phyloP scores from a whole-genome alignment of 2,113 vertebrate genomes.

The Prunella fulvescens region DNA sequence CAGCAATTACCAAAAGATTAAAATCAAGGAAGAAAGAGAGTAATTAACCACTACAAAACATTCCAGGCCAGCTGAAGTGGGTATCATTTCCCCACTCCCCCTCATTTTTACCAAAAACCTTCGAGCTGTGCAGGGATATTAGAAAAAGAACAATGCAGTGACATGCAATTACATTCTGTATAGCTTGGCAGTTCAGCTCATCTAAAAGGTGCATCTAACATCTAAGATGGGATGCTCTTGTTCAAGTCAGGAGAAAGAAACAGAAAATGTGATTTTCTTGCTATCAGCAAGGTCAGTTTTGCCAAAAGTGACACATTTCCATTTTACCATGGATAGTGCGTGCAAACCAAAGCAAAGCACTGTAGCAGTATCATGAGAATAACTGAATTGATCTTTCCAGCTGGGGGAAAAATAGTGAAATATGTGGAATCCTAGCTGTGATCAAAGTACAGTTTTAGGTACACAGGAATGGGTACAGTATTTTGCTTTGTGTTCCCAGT shows the following conservation, averaged over 20 bases:
- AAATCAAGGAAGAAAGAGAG: neutral
- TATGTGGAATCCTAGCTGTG: neutral
- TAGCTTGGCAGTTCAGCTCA: neutral
- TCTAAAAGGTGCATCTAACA: neutral
- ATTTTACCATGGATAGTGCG: rapidly evolving
- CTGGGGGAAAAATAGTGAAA: neutral
- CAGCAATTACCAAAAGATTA: neutral
- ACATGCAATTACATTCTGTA: neutral
- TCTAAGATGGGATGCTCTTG: neutral
- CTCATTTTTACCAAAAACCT: neutral
- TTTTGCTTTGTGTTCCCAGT: neutral
- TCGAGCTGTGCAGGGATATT: neutral
- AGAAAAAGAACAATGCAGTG: neutral
- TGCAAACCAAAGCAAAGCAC: neutral
- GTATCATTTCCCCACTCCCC: neutral
- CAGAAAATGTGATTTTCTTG: neutral
- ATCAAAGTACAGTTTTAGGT: neutral
- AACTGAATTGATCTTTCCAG: neutral
- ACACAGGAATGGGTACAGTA: neutral
- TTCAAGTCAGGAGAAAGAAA: neutral
- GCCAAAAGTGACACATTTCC: neutral
- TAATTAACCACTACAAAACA: neutral
- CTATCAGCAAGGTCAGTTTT: neutral
- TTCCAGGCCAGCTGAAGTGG: neutral
- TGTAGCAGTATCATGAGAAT: neutral